Conservation (phyloP, 2,113 vertebrate species). For the Dicerorhinus sumatrensis region DNA sequence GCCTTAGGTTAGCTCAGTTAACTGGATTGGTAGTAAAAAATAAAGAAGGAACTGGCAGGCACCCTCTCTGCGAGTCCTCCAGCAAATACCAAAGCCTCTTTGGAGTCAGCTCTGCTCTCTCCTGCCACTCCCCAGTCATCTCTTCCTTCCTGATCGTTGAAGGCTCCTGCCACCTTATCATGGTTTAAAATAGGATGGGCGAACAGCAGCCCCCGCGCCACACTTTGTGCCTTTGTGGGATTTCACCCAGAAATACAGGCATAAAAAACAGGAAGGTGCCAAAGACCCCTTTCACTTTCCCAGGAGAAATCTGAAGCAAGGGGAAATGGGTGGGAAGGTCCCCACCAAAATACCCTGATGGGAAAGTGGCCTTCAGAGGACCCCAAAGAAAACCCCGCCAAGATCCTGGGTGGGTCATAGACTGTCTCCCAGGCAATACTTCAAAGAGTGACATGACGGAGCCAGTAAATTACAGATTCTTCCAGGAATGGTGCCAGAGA, state of each 20-base stretch:
- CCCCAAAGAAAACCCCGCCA: slow-evolving; percentile 31
- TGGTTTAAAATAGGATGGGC: slow-evolving; percentile 44
- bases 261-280: background rate
- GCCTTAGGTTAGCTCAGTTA: slow-evolving; percentile 29
- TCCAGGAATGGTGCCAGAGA: slow-evolving; percentile 80
- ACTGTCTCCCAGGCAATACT: slow-evolving; percentile 74
- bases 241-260: slow-evolving; percentile 31
- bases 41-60: background rate
- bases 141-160: background rate
- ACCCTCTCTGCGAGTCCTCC: background rate
- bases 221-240: background rate
- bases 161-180: background rate
- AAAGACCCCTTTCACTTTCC: background rate
- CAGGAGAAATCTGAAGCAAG: background rate
- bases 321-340: background rate
- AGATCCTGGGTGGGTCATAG: slow-evolving; percentile 57
- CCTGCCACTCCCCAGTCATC: background rate
- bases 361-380: background rate
- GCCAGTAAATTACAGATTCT: slow-evolving; percentile 79
- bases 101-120: background rate
- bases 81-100: background rate
- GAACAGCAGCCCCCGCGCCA: background rate
- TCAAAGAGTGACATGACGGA: slow-evolving; percentile 75
- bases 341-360: background rate
- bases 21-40: slow-evolving; percentile 28